These are phyloP conservation scores for Nycticryphes semicollaris DNA, from an alignment of 2,113 vertebrate genomes.

Conservation along the genomic window DNA sequence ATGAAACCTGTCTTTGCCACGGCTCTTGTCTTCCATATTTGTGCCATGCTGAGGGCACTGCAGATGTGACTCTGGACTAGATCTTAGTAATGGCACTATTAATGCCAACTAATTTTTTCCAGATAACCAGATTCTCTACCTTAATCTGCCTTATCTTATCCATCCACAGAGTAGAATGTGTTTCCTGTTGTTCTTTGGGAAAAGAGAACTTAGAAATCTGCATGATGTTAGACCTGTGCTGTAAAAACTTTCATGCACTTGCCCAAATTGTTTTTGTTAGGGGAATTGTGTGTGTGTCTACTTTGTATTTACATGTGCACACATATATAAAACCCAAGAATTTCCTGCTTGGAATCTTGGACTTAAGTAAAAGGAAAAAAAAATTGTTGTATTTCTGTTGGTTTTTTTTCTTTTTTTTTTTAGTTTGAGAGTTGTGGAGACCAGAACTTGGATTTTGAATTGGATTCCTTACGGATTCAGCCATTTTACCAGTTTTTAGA, in stretches of 20 bases:
- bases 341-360: background rate
- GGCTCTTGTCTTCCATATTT: background rate
- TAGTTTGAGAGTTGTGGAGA: background rate
- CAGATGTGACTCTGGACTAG: fast-evolving
- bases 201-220: background rate
- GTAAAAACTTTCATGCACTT: background rate
- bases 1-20: background rate
- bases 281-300: background rate
- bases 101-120: background rate
- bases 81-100: background rate
- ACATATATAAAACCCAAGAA: background rate
- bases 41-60: background rate
- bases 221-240: background rate
- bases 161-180: background rate
- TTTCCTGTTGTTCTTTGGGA: background rate
- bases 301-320: background rate
- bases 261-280: background rate
- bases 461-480: background rate
- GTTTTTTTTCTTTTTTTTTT: too few species aligned
- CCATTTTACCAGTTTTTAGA: background rate
- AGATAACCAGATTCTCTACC: background rate
- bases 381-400: too few species aligned
- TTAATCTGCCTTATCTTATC: background rate
- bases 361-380: background rate
- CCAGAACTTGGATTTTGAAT: background rate